Evolutionary conservation across 2,888 invertebrate genomes (phyloP), one percentile per base, ranked within the genome.

Genomic region (Tribolium freemani): DNA sequence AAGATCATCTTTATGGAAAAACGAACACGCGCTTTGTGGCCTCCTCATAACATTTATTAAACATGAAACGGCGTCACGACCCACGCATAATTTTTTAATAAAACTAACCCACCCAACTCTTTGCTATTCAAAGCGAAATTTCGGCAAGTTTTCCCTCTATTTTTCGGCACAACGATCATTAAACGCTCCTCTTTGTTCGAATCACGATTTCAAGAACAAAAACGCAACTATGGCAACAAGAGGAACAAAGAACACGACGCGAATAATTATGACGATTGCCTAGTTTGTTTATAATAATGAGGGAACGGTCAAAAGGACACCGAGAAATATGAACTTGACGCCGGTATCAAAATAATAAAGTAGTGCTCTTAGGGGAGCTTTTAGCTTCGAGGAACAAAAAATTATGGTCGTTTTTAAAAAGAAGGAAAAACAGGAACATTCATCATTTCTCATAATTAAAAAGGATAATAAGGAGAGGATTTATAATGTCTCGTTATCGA

Each of bases 21-120:
- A 31, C 16, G 53, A 64, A 53, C 53, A 11, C 21, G 20, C 56
- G 57, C 67, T 57, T 54, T 66, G 53, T 54, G 30, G 5, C 50
- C 21, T 51, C 30, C 44, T 60, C 60, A 30, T 58, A 50, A 50
- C 60, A 69, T 58, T 69, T 69, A 69, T 69, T 69, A 58, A 58
- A 68, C 57, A 58, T 68, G 50, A 68, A 58, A 68, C 50, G 46
- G 16, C n/a, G 16, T 26, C 26, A 26, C 54, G 45, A 54, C 44
- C 54, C 20, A 54, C 58, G 68, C 58, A 68, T 58, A 68, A 68
- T 68, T 68, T 68, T 68, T 68, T 68, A 68, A 68, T 68, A 68
- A 68, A 68, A 68, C 54, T 54, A 38, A 10, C 16, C 56, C 57
- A 3, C 30, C 54, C 38, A 51, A 10, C 31, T 51, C 53, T 9